Evolutionary conservation across 1,140 invertebrate species (phyloP), one percentile per base, ranked within the genome.

Genomic region (Protaetia brevitarsis): DNA sequence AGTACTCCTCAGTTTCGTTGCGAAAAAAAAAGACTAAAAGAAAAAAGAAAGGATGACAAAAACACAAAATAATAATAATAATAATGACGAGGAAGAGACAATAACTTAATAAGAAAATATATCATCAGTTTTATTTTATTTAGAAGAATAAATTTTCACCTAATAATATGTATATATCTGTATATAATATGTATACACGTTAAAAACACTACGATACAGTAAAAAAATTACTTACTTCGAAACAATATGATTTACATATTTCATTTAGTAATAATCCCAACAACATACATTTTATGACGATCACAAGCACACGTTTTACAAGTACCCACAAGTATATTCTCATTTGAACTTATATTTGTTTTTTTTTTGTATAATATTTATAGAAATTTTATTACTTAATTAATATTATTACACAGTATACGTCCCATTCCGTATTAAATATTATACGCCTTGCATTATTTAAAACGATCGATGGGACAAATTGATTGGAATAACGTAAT

Each of bases 41-140:
- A n/a, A n/a, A n/a, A n/a, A n/a, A 3, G 5, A 37, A 37, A 37
- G 34, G 4, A 13, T 37, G 34, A 5, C n/a, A 37, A 1, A 5
- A 37, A 16, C 5, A 37, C 16, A 11, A 37, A 7, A 37, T 11
- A 37, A 10, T 13, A 5, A 16, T 13, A 37, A 37, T 37, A 37
- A 37, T 31, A 31, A 6, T 6, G 30, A 31, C 5, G 11, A 8
- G 16, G 10, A 37, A 37, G 10, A 37, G 10, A n/a, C n/a, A 37
- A 37, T 37, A 37, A 37, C 16, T 37, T 37, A 37, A 37, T 37
- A 37, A 37, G 34, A 37, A 37, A 37, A 37, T 37, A 37, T 37
- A 37, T 37, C 34, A 37, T n/a, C n/a, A n/a, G n/a, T n/a, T n/a
- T n/a, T n/a, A n/a, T 11, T 37, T 37, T 37, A 37, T 37, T 37